These are phyloP conservation scores for Batillaria attramentaria DNA, from an alignment of 1,140 invertebrate species.

Conservation along the genomic window DNA sequence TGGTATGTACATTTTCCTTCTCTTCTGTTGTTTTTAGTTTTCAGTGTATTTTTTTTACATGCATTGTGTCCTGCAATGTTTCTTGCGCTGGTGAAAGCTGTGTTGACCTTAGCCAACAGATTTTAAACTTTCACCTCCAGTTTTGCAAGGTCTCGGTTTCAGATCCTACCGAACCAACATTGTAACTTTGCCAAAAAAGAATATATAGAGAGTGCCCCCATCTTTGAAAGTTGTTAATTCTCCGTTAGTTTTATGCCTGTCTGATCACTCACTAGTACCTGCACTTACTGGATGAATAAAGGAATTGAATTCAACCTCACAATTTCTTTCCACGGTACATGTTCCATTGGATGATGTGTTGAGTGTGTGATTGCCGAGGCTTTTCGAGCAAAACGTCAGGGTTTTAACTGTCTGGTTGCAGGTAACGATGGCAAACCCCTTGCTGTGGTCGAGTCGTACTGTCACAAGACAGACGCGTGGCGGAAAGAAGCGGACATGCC, in stretches of 20 bases:
- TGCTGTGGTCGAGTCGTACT: slow-evolving; percentile 61
- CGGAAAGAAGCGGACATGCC: slow-evolving; percentile 52
- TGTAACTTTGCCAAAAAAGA: too few relatives aligned
- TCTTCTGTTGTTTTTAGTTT: not conserved
- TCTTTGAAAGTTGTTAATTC: too few relatives aligned
- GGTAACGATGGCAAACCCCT: slow-evolving; percentile 66
- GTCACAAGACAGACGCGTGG: slow-evolving; percentile 59
- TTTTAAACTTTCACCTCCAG: not conserved
- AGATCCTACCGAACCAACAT: too few relatives aligned
- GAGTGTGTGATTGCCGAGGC: not conserved
- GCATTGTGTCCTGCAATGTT: not conserved
- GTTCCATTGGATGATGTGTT: not conserved
- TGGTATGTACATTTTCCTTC: slow-evolving; percentile 60
- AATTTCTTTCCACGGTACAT: not conserved
- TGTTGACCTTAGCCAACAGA: not conserved
- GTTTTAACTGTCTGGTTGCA: too few relatives aligned
- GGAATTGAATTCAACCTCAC: not conserved
- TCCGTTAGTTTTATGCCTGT: too few relatives aligned
- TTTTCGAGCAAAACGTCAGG: not conserved
- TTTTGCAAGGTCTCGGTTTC: too few relatives aligned
- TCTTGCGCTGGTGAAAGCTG: not conserved
- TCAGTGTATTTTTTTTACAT: not conserved
- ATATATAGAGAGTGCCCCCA: too few relatives aligned
- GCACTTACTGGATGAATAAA: not conserved
- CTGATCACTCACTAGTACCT: too few relatives aligned